Percentiles rank a stretch among this genome's conserved stretches.
phyloP scores from a whole-genome alignment of 2,888 invertebrate species.

The Drosophila infuscata region DNA sequence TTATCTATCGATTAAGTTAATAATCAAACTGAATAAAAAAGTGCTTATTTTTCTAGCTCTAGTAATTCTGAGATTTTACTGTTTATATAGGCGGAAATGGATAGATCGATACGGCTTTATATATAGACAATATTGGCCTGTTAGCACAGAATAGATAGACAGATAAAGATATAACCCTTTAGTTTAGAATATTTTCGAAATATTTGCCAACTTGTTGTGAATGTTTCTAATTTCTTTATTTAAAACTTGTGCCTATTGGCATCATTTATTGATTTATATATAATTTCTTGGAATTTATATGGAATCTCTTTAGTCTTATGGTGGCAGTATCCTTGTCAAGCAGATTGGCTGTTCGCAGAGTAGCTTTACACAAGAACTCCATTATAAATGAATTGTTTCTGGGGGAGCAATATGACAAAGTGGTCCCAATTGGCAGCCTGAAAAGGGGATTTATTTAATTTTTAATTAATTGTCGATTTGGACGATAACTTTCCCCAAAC shows the following conservation, averaged over 20 bases:
- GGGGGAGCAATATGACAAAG: background rate
- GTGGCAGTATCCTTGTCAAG: background rate
- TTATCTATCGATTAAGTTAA: too few species aligned
- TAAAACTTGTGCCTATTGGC: background rate
- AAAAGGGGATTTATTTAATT: background rate
- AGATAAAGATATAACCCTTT: background rate
- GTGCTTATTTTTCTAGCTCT: background rate
- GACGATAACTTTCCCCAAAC: background rate
- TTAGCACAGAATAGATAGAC: background rate
- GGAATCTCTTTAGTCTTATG: background rate
- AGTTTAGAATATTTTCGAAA: background rate
- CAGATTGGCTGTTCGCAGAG: background rate
- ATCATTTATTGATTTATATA: background rate
- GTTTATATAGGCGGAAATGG: background rate
- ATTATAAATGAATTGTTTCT: background rate
- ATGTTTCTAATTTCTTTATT: background rate
- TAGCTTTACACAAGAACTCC: background rate
- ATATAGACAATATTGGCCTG: too few species aligned
- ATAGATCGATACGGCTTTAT: too few species aligned
- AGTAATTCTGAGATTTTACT: background rate
- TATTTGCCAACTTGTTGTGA: background rate
- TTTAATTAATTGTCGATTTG: background rate
- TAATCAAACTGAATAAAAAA: background rate
- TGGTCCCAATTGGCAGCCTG: background rate
- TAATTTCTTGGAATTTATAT: background rate